Conservation (phyloP, 2,888 invertebrate genomes). For the Archips crataeganus region DNA sequence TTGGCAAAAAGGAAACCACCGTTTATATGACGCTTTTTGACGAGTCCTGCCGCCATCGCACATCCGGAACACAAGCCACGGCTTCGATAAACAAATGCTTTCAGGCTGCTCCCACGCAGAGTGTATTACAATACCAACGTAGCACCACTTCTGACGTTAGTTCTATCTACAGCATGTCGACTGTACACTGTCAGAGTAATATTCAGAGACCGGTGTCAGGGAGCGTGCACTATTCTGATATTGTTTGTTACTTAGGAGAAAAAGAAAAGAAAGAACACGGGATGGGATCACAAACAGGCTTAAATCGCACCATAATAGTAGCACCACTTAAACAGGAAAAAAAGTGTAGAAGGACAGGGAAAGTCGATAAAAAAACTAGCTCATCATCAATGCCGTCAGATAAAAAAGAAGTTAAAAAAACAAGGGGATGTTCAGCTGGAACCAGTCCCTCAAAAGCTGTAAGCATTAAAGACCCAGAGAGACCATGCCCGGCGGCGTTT, state of each 20-base stretch:
- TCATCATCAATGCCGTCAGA: background rate
- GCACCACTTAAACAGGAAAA: conserved; percentile 4
- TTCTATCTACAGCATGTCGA: conserved; percentile 53
- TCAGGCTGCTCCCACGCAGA: conserved; percentile 58
- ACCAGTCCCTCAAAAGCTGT: conserved; percentile 60
- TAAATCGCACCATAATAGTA: conserved; percentile 7
- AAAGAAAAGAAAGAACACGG: conserved; percentile 60
- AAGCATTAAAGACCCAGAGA: conserved; percentile 60
- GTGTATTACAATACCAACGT: conserved; percentile 39
- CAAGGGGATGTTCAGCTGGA: conserved; percentile 25
- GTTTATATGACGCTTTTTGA: conserved; percentile 71
- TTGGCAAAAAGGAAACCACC: conserved; percentile 60
- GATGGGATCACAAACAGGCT: conserved; percentile 60
- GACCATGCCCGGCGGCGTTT: conserved; percentile 56
- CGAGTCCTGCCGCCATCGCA: conserved; percentile 53
- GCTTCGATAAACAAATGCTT: conserved; percentile 78
- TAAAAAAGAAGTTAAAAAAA: background rate
- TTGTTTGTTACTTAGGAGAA: conserved; percentile 69
- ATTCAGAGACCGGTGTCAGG: conserved; percentile 43
- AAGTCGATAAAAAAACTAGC: conserved; percentile 2
- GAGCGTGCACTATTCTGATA: conserved; percentile 56
- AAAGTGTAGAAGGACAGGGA: background rate
- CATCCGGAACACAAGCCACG: conserved; percentile 76
- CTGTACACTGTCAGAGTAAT: conserved; percentile 44
- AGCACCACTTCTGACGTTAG: conserved; percentile 48